Base-by-base conservation (phyloP, 2,113 vertebrate genomes). In the Melanerpes formicivorus region DNA sequence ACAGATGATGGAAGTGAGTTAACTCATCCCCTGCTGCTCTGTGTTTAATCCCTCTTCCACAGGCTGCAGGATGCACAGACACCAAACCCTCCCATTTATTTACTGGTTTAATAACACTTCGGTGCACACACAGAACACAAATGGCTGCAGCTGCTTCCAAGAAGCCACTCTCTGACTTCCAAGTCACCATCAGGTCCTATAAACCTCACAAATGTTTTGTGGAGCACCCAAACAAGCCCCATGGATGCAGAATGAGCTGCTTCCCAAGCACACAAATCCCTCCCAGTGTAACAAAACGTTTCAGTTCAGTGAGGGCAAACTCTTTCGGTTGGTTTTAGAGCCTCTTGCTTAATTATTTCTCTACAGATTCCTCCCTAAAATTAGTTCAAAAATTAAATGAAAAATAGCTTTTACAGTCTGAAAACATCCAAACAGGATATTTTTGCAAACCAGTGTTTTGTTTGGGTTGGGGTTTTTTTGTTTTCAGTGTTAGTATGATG, bases 181-280 rank as follows among this genome's bases (percentile, higher is more conserved):
- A 89, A 90, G 55, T 88, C 89, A 84, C 70, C 89, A 73, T 18
- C 44, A 34, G 40, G 22, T 76, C 74, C 27, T 84, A 59, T 79
- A 87, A 81, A 92, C 82, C 81, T 72, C 54, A 81, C 44, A 90
- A 93, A 87, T 50, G 65, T 58, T 76, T 63, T 2, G 2, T 12
- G 56, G 63, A 70, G 83, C 74, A 90, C 40, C 78, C 50, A 92
- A 89, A 62, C 77, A 78, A 37, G 10, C 40, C 52, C 59, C 1
- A 3, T 46, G 3, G 9, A 1, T 42, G 3, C 58, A 22, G 21
- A 7, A 0, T 0, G 4, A 72, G 55, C 54, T 34, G 40, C 71
- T 87, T 84, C 80, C 78, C 59, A 14, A 92, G 87, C 56, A 56
- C 80, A 69, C 32, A 44, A 48, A 65, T 10, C 58, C 59, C 76